These are phyloP conservation scores for Henicopernis longicauda DNA, from an alignment of 2,113 vertebrate genomes.

Conservation along the genomic window DNA sequence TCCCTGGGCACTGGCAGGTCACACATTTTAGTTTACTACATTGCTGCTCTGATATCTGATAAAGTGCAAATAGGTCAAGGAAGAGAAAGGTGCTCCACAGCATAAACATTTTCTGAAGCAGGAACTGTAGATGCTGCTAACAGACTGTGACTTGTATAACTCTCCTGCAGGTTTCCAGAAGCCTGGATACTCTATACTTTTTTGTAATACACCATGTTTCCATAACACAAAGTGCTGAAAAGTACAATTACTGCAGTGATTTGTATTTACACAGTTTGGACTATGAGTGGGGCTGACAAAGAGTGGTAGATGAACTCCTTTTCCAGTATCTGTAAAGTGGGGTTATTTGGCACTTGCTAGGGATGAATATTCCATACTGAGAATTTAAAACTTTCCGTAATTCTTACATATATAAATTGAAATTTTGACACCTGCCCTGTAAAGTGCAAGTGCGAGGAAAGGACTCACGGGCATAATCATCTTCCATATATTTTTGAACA, in stretches of 20 bases:
- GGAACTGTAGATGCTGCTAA: neutral
- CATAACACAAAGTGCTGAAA: neutral
- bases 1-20: neutral
- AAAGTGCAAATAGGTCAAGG: neutral
- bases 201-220: neutral
- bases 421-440: slow-evolving; percentile 59
- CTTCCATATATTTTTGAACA: slow-evolving; percentile 8
- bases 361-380: slow-evolving; percentile 35
- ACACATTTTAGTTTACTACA: neutral
- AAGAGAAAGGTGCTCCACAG: neutral
- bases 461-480: slow-evolving; percentile 23
- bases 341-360: neutral
- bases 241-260: neutral
- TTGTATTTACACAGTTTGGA: neutral
- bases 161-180: neutral
- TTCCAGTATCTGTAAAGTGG: slow-evolving; percentile 31
- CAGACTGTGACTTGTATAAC: neutral
- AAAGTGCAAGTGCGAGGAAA: slow-evolving; percentile 37
- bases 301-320: neutral
- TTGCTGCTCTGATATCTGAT: neutral
- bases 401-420: slow-evolving; percentile 14
- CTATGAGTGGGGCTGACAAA: neutral
- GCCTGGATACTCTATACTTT: neutral
- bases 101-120: neutral
- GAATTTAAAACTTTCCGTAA: slow-evolving; percentile 29